Conservation (phyloP, 1,140 invertebrate species). For the Cyphomyrmex costatus region DNA sequence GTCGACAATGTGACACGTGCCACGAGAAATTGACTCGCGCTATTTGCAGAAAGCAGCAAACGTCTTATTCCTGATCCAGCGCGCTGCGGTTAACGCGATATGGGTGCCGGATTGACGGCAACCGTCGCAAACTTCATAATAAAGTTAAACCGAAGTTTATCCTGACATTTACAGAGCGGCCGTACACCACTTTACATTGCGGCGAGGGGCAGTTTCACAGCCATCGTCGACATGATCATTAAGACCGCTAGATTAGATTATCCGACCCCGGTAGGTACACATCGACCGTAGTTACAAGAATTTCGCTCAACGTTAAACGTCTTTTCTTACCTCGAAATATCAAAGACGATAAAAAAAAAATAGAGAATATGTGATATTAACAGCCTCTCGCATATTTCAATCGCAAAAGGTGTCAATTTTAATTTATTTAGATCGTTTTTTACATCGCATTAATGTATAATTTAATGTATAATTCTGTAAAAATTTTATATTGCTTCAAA, state of each 20-base stretch:
- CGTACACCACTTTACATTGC: constrained; percentile 91
- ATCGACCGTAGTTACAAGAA: not conserved
- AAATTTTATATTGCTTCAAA: not conserved
- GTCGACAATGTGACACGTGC: constrained; percentile 18
- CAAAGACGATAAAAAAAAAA: not conserved
- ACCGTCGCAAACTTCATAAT: constrained; percentile 34
- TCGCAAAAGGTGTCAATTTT: not conserved
- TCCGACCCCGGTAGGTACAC: constrained; percentile 74
- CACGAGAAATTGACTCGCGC: constrained; percentile 29
- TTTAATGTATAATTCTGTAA: too few species aligned
- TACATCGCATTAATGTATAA: not conserved
- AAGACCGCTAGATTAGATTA: constrained; percentile 90
- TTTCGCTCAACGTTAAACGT: not conserved
- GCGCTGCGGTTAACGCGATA: constrained; percentile 18
- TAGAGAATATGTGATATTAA: not conserved
- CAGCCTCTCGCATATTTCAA: not conserved
- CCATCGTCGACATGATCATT: constrained; percentile 94
- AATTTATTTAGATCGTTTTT: not conserved
- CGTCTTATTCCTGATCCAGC: constrained; percentile 36
- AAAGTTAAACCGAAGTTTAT: constrained; percentile 70
- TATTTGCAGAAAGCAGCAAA: constrained; percentile 28
- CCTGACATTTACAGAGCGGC: constrained; percentile 86
- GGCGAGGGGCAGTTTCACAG: constrained; percentile 93
- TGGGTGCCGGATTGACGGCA: not conserved
- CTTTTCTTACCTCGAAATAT: not conserved